phyloP scores from a whole-genome alignment of 1,140 invertebrate genomes.

The Oppia nitens region DNA sequence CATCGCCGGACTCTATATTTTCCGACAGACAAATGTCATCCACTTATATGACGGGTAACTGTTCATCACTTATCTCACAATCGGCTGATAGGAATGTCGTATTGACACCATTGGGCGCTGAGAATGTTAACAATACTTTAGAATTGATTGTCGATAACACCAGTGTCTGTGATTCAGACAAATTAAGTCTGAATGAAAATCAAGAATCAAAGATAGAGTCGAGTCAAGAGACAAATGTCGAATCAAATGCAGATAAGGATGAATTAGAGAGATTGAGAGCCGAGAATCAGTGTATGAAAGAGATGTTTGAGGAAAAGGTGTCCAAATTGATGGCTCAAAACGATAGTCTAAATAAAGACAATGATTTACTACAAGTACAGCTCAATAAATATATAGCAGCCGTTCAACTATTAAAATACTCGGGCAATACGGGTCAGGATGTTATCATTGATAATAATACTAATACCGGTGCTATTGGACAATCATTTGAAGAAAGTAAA shows the following conservation, averaged over 20 bases:
- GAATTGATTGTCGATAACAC: not conserved
- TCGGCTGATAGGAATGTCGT: not conserved
- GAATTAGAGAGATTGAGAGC: slow-evolving; percentile 3
- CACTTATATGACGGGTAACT: not conserved
- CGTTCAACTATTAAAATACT: slow-evolving; percentile 54
- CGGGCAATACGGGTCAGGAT: not conserved
- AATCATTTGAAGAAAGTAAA: not conserved
- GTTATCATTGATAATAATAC: not conserved
- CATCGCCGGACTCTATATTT: slow-evolving; percentile 31
- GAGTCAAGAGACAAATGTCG: not conserved
- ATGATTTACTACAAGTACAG: slow-evolving; percentile 69
- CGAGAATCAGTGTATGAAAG: not conserved
- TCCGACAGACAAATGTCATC: not conserved
- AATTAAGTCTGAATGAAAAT: not conserved
- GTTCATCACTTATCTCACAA: not conserved
- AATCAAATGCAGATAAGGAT: slow-evolving; percentile 1
- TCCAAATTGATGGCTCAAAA: slow-evolving; percentile 14
- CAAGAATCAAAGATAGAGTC: not conserved
- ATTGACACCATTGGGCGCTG: not conserved
- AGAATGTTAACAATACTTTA: not conserved
- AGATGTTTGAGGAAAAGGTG: not conserved
- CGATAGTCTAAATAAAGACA: slow-evolving; percentile 43
- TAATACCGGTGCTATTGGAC: not conserved
- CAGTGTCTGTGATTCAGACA: not conserved
- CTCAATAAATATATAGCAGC: slow-evolving; percentile 73